Evolutionary conservation across 2,113 vertebrate genomes (phyloP), one percentile per base, ranked within the genome.

Genomic region (Pelmatolapia mariae): DNA sequence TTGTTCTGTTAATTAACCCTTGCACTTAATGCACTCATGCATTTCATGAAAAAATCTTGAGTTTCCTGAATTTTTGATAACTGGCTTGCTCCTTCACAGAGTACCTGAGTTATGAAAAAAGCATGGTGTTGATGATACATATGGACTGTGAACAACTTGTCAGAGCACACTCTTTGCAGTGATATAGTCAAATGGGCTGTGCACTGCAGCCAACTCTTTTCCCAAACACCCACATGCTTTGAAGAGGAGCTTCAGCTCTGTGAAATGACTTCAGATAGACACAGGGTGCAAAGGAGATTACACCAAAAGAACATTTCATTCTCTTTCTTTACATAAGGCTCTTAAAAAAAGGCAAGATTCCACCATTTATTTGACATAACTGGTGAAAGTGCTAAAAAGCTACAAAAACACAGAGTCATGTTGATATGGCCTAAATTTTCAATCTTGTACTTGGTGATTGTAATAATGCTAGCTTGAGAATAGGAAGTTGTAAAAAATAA

Each of bases 201-300:
- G 19, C 11, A 40, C 43, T 47, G 68, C 63, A 80, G 54, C 68
- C 38, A 15, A 18, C 33, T 59, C 85, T 81, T 81, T 50, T 63
- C 45, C 22, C 56, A 53, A 83, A 68, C 68, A 81, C 85, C 82
- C 85, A 93, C 86, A 63, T 53, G 78, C 80, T 91, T 84, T 89
- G 84, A 92, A 82, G 66, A 81, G 81, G 68, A 53, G n/a, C 59
- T 83, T 83, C 56, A 82, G 33, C 36, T 76, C 13, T 78, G 76
- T 47, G 80, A 24, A 82, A 24, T 50, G 71, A 31, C 26, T 78
- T 78, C 71, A 22, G 85, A 89, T 54, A 82, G 80, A 85, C 78
- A 56, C 13, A 9, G 16, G 36, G 73, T 63, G 36, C 19, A 59
- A 33, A 19, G 36, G 15, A 80, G 82, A 88, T 73, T 63, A 76